Evolutionary conservation across 2,888 invertebrate species (phyloP).

Genomic region (Incurvaria masculella): DNA sequence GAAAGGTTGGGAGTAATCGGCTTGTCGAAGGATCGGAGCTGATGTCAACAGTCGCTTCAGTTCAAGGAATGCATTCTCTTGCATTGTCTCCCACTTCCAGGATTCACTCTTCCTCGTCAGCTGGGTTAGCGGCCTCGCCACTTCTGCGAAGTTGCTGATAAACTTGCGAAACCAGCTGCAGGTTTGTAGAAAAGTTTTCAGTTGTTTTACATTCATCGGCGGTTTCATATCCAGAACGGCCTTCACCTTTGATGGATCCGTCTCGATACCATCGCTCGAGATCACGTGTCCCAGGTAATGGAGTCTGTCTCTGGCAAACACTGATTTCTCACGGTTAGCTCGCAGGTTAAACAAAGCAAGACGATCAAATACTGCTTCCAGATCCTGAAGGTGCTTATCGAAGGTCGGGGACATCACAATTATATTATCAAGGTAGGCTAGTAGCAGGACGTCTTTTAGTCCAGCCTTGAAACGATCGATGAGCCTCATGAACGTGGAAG

Average conservation of each 20-base stretch:
- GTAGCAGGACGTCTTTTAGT: conserved; percentile 10
- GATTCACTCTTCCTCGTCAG: conserved; percentile 16
- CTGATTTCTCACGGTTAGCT: conserved; percentile 11
- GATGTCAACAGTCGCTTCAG: conserved; percentile 16
- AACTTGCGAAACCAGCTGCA: conserved; percentile 14
- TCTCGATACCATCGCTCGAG: conserved; percentile 4
- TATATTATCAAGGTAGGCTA: conserved; percentile 23
- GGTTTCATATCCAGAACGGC: conserved; percentile 5
- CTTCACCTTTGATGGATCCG: conserved; percentile 1
- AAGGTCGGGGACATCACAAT: conserved; percentile 19
- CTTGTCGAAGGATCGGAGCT: conserved; percentile 18
- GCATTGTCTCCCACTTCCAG: conserved; percentile 13
- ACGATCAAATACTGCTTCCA: conserved; percentile 18
- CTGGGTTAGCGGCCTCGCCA: conserved; percentile 15
- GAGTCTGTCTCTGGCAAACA: conserved; percentile 3
- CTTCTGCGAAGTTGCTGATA: conserved; percentile 10
- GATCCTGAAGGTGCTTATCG: conserved; percentile 19
- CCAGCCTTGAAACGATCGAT: conserved; percentile 19
- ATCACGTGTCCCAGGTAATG: conserved; percentile 8
- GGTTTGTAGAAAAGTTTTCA: conserved; percentile 14
- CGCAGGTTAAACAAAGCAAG: conserved; percentile 11
- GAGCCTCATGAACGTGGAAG: conserved; percentile 10
- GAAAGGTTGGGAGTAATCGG: conserved; percentile 15
- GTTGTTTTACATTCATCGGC: conserved; percentile 4
- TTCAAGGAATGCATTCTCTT: conserved; percentile 12